These are phyloP conservation scores for Coregonus clupeaformis DNA, from an alignment of 2,113 vertebrate genomes.

Conservation along the genomic window DNA sequence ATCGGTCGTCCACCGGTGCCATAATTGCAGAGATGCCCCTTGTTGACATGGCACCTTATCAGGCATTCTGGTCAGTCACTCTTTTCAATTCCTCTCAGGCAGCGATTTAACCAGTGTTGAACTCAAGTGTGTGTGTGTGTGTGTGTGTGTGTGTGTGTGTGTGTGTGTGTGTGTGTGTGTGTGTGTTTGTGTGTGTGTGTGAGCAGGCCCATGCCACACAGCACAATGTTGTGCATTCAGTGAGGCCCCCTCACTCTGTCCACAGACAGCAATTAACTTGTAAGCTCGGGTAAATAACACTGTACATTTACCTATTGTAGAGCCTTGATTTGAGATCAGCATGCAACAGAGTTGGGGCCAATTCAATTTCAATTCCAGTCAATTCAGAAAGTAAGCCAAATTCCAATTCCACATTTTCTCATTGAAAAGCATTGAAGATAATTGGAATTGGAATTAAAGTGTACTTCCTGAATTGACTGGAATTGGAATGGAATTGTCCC, in stretches of 20 bases:
- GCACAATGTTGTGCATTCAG: conserved; percentile 48
- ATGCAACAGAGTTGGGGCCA: too few relatives aligned
- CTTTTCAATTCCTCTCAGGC: conserved; percentile 74
- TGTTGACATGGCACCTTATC: conserved; percentile 80
- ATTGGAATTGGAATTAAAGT: too few relatives aligned
- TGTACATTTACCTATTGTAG: conserved; percentile 29
- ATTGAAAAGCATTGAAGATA: too few relatives aligned
- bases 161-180: too few relatives aligned
- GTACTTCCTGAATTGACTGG: too few relatives aligned
- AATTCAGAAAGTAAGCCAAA: too few relatives aligned
- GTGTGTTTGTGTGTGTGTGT: too few relatives aligned
- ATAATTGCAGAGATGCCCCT: conserved; percentile 81
- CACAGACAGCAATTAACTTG: conserved; percentile 48
- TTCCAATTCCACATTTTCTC: too few relatives aligned
- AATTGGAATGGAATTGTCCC: too few relatives aligned
- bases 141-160: too few relatives aligned
- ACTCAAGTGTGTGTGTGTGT: conserved; percentile 38
- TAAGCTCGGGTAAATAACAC: conserved; percentile 47
- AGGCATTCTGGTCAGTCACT: conserved; percentile 80
- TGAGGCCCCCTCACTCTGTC: conserved; percentile 32
- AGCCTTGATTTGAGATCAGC: conserved; percentile 15
- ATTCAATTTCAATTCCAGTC: too few relatives aligned
- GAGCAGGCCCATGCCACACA: conserved; percentile 48
- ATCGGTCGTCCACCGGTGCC: conserved; percentile 75
- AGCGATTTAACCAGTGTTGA: conserved; percentile 59